A percentile compares a stretch with the other conserved stretches of the same genome.
These are phyloP conservation scores for Caenorhabditis brenneri DNA, from an alignment of 1,140 invertebrate genomes.

Conservation along the genomic window DNA sequence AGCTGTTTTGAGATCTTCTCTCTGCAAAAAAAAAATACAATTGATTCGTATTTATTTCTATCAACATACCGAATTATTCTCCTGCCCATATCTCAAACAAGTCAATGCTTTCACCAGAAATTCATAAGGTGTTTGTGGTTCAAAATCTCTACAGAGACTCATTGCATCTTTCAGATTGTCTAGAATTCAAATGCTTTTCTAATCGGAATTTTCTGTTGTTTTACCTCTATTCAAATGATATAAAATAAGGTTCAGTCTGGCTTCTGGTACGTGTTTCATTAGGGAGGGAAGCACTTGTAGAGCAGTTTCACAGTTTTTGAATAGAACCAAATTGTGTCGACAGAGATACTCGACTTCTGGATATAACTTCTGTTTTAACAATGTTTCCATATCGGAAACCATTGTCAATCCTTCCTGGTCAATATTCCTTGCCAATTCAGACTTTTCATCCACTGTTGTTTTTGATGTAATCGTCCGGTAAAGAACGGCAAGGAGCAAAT, in stretches of 20 bases:
- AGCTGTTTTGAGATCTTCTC: constrained; percentile 89
- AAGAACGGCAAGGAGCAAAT: neutral
- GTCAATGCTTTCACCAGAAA: constrained; percentile 87
- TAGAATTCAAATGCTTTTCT: constrained; percentile 76
- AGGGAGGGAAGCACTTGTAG: constrained; percentile 86
- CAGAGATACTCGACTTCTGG: constrained; percentile 1
- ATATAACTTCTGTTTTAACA: neutral
- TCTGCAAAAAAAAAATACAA: constrained; percentile 75
- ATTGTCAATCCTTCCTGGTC: neutral
- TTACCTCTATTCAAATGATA: constrained; percentile 85
- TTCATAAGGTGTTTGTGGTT: constrained; percentile 90
- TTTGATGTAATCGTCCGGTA: neutral
- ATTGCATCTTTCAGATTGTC: constrained; percentile 86
- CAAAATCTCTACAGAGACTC: constrained; percentile 77
- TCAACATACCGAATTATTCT: neutral
- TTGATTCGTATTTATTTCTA: neutral
- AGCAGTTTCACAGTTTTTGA: constrained; percentile 89
- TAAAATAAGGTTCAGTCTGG: constrained; percentile 91
- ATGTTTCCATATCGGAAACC: constrained; percentile 9
- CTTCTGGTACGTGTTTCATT: constrained; percentile 94
- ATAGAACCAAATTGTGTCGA: constrained; percentile 77
- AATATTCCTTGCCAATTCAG: neutral
- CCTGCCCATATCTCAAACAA: constrained; percentile 38
- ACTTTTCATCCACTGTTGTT: neutral
- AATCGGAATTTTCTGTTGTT: neutral